Evolutionary conservation across 2,888 invertebrate genomes (phyloP).

Genomic region (Agrotis ipsilon): DNA sequence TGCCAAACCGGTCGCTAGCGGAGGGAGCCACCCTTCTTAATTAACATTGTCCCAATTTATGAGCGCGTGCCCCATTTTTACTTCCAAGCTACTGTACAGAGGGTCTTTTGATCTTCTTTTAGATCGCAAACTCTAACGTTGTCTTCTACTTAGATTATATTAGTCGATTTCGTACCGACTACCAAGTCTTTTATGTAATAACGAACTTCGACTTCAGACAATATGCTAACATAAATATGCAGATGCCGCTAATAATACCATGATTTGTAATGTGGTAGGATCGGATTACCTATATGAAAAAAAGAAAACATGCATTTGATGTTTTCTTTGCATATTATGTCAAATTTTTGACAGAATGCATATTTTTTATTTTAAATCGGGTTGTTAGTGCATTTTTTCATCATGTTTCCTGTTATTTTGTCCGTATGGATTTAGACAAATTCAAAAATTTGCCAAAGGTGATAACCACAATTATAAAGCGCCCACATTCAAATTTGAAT

Average conservation of each 20-base stretch:
- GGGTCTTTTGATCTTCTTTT: constrained; percentile 36
- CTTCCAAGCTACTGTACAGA: constrained; percentile 26
- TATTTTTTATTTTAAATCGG: too few relatives aligned
- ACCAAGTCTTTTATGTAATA: constrained; percentile 16
- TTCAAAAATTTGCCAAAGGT: too few relatives aligned
- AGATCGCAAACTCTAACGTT: constrained; percentile 1
- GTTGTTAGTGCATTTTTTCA: too few relatives aligned
- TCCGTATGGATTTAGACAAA: too few relatives aligned
- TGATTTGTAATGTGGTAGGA: constrained; percentile 3
- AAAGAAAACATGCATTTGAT: too few relatives aligned
- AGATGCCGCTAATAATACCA: background rate
- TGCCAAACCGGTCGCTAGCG: constrained; percentile 42
- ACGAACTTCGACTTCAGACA: background rate
- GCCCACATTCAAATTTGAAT: too few relatives aligned
- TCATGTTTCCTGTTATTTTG: too few relatives aligned
- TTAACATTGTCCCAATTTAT: constrained; percentile 63
- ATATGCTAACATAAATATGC: background rate
- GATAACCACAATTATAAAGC: too few relatives aligned
- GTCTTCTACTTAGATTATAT: constrained; percentile 22
- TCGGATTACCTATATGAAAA: too few relatives aligned
- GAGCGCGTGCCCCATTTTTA: constrained; percentile 50
- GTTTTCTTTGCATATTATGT: too few relatives aligned
- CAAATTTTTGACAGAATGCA: too few relatives aligned
- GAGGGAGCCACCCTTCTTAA: constrained; percentile 63
- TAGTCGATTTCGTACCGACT: constrained; percentile 9